phyloP scores from a whole-genome alignment of 1,140 invertebrate genomes.

The Arctopsyche grandis region DNA sequence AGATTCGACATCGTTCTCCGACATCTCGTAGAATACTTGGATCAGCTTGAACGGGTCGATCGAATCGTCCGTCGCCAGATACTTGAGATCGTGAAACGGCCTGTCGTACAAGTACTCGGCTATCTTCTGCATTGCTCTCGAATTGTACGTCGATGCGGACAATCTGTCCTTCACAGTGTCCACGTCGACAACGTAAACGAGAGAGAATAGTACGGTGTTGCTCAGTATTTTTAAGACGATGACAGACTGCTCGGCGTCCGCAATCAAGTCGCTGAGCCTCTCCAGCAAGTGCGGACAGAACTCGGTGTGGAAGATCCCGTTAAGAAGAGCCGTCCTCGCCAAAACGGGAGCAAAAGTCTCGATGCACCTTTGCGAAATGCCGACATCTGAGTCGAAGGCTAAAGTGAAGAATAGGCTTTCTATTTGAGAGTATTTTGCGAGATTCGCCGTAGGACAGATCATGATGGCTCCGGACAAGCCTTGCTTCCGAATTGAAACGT shows the following conservation, averaged over 20 bases:
- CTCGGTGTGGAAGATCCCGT: constrained; percentile 57
- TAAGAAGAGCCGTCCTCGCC: constrained; percentile 60
- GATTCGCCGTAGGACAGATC: constrained; percentile 59
- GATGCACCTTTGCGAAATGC: constrained; percentile 60
- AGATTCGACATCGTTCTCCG: constrained; percentile 36
- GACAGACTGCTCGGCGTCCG: not conserved
- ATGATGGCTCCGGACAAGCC: constrained; percentile 61
- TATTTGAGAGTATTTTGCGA: constrained; percentile 63
- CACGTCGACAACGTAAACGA: constrained; percentile 48
- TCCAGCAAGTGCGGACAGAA: constrained; percentile 48
- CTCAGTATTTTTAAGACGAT: constrained; percentile 41
- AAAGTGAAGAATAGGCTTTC: constrained; percentile 64
- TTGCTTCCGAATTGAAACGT: constrained; percentile 59
- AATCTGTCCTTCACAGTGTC: constrained; percentile 33
- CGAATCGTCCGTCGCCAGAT: constrained; percentile 40
- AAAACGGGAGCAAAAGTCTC: constrained; percentile 61
- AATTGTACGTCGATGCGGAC: constrained; percentile 30
- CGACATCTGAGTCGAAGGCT: constrained; percentile 60
- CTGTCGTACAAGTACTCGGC: constrained; percentile 43
- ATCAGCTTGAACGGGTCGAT: constrained; percentile 47
- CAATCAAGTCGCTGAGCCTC: constrained; percentile 21
- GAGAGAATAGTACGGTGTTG: constrained; percentile 36
- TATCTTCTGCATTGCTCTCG: constrained; percentile 33
- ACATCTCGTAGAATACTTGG: constrained; percentile 49
- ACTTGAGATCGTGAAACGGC: constrained; percentile 48